Conservation (phyloP, 2,113 vertebrate genomes). For the Myodes glareolus region DNA sequence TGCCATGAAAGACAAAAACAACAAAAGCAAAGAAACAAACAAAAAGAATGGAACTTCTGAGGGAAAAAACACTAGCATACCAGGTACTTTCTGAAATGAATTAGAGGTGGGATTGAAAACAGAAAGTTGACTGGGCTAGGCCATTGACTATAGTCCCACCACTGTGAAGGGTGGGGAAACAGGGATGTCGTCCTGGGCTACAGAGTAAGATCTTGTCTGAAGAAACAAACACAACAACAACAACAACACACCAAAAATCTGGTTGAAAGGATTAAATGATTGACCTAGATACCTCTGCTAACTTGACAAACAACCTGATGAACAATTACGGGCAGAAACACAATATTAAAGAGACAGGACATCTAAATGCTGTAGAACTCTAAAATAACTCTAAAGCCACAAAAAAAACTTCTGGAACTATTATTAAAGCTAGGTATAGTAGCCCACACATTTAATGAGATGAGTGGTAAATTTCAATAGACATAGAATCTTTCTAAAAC, state of each 20-base stretch:
- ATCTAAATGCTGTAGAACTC: background rate
- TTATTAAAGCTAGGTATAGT: background rate
- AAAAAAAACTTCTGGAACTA: background rate
- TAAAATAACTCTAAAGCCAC: too few relatives aligned
- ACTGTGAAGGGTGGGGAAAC: background rate
- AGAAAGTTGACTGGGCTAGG: background rate
- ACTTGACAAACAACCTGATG: background rate
- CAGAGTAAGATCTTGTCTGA: background rate
- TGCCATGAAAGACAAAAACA: background rate
- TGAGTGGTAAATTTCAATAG: background rate
- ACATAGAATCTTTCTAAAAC: background rate
- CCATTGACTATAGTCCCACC: background rate
- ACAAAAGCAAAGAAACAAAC: background rate
- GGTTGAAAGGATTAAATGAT: background rate
- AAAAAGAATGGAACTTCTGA: background rate
- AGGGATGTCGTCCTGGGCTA: background rate
- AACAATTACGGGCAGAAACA: background rate
- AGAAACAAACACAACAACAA: background rate
- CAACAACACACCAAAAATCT: background rate
- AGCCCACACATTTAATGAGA: background rate
- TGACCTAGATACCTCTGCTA: background rate
- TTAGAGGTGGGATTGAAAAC: background rate
- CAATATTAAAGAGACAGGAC: background rate
- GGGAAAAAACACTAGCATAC: background rate
- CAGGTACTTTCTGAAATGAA: background rate